Evolutionary conservation across 2,888 invertebrate species (phyloP).

Genomic region (Acleris sparsana): DNA sequence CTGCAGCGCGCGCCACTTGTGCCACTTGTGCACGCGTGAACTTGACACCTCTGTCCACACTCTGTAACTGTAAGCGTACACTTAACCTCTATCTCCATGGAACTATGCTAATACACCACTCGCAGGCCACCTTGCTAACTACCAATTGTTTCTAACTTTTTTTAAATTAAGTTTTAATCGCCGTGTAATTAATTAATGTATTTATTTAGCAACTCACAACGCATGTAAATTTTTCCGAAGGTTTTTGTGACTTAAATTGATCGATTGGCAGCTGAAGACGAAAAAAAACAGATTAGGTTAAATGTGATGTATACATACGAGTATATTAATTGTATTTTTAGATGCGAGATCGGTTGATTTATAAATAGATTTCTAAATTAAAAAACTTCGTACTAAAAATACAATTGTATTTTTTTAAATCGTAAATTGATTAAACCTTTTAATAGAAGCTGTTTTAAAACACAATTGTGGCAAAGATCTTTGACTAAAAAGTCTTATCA

Average conservation of each 20-base stretch:
- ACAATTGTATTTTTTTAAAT: no score
- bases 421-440: no score
- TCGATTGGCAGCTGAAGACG: not conserved
- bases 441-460: no score
- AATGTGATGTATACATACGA: not conserved
- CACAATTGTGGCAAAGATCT: no score
- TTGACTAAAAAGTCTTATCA: no score
- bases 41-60: constrained; percentile 40
- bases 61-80: constrained; percentile 29
- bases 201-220: constrained; percentile 5
- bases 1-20: constrained; percentile 10
- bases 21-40: constrained; percentile 33
- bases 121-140: constrained; percentile 42
- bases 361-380: not conserved
- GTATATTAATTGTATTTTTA: not conserved
- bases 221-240: not conserved
- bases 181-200: constrained; percentile 39
- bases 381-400: no score
- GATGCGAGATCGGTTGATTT: not conserved
- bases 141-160: constrained; percentile 39
- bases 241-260: constrained; percentile 13
- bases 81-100: constrained; percentile 27
- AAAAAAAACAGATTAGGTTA: constrained; percentile 2
- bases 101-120: constrained; percentile 9
- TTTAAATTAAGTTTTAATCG: constrained; percentile 45